phyloP scores from a whole-genome alignment of 2,113 vertebrate species.

The Prolemur simus region DNA sequence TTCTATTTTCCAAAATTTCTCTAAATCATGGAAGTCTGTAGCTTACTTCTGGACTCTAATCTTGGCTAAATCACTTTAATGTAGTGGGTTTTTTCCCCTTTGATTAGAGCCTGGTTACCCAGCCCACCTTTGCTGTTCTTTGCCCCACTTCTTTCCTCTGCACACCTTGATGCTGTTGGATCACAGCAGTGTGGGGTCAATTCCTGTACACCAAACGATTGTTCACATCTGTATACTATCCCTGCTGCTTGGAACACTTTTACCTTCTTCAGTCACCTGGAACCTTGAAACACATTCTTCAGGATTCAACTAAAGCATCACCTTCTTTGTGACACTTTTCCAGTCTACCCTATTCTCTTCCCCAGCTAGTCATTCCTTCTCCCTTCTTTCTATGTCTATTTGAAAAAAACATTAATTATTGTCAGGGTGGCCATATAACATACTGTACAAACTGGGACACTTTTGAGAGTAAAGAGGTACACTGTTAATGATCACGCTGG shows the following conservation, averaged over 20 bases:
- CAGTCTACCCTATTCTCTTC: background rate
- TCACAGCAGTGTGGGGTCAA: background rate
- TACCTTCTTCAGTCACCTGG: background rate
- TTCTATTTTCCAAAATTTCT: slow-evolving; percentile 31
- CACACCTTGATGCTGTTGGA: background rate
- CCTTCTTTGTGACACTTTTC: background rate
- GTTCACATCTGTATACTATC: background rate
- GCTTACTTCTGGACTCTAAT: background rate
- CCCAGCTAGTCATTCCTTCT: background rate
- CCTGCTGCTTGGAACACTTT: background rate
- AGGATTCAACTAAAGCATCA: background rate
- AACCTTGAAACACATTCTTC: background rate
- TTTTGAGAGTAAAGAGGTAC: background rate
- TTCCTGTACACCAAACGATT: background rate
- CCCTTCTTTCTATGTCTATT: background rate
- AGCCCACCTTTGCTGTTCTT: background rate
- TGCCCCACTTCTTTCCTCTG: background rate
- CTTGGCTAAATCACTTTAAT: background rate
- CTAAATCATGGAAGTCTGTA: background rate
- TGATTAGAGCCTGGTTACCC: background rate
- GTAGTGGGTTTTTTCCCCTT: background rate
- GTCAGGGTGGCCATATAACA: background rate
- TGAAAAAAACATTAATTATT: background rate
- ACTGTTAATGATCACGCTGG: background rate
- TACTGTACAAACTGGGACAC: background rate